These are phyloP conservation scores for Hemitrygon akajei DNA, from an alignment of 2,797 vertebrate genomes.

Conservation along the genomic window DNA sequence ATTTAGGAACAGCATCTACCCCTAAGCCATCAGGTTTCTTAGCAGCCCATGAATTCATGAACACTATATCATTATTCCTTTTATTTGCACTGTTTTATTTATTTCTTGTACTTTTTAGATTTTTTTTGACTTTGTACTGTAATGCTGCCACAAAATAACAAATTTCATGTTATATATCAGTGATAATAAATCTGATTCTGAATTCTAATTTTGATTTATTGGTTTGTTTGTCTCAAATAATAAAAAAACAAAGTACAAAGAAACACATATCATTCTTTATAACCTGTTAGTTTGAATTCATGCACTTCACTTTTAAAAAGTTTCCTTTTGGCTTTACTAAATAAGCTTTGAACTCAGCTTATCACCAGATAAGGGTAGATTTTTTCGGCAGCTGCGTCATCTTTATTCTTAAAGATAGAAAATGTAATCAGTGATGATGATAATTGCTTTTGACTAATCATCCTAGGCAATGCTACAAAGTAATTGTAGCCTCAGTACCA, in stretches of 20 bases:
- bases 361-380: not conserved
- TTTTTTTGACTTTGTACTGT: too few species aligned
- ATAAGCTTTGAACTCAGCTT: not conserved
- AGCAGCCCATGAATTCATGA: too few species aligned
- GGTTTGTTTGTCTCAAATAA: not conserved
- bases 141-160: too few species aligned
- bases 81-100: too few species aligned
- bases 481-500: not conserved
- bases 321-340: not conserved
- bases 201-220: too few species aligned
- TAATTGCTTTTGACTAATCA: slow-evolving; percentile 31
- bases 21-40: too few species aligned
- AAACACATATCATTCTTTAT: not conserved
- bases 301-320: not conserved
- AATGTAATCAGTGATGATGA: slow-evolving; percentile 3
- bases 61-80: too few species aligned
- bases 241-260: not conserved
- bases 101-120: too few species aligned
- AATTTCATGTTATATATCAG: too few species aligned
- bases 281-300: not conserved
- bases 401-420: not conserved
- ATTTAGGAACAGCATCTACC: too few species aligned
- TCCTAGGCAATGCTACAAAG: not conserved
- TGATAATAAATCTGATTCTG: too few species aligned
- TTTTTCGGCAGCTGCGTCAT: not conserved